Evolutionary conservation across 2,797 vertebrate species (phyloP), one percentile per base, ranked within the genome.

Genomic region (Eulemur coronatus): DNA sequence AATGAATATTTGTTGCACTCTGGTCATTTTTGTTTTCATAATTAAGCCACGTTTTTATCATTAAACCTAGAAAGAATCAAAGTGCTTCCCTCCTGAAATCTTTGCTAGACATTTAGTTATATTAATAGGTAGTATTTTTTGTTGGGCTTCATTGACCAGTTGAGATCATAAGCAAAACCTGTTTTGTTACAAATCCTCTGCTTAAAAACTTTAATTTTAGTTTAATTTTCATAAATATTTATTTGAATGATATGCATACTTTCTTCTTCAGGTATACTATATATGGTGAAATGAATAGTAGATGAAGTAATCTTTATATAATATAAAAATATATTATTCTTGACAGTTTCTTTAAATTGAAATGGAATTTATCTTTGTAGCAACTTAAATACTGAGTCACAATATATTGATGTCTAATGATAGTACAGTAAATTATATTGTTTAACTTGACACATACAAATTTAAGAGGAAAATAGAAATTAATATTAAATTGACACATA

Each of bases 191-290:
- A 20, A 91, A 26, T 89, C 1, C 2, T 94, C 84, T 79, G n/a
- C 20, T 84, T 96, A 24, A 73, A 95, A 91, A 17, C 1, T 26
- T 95, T 96, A 52, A 18, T 67, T 96, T 94, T 73, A 89, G 26
- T 79, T 90, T 93, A 67, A 82, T 79, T 89, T 94, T 85, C n/a
- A 57, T 79, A 79, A 90, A 75, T 75, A 38, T 76, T 65, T 95
- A 28, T 41, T 80, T 81, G 33, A 59, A 81, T 89, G 59, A 48
- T 43, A 65, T 38, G 3, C 5, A 72, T 55, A 5, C 10, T 87
- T 93, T 86, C 24, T 65, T 30, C 59, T 87, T 88, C 59, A 84
- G 57, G n/a, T 57, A 55, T 69, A 67, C 46, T 24, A 52, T 63
- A 79, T 70, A 20, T 52, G 43, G n/a, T 35, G 7, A 11, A 63